Evolutionary conservation across 1,140 invertebrate species (phyloP).

Genomic region (Agrypnia vestita): DNA sequence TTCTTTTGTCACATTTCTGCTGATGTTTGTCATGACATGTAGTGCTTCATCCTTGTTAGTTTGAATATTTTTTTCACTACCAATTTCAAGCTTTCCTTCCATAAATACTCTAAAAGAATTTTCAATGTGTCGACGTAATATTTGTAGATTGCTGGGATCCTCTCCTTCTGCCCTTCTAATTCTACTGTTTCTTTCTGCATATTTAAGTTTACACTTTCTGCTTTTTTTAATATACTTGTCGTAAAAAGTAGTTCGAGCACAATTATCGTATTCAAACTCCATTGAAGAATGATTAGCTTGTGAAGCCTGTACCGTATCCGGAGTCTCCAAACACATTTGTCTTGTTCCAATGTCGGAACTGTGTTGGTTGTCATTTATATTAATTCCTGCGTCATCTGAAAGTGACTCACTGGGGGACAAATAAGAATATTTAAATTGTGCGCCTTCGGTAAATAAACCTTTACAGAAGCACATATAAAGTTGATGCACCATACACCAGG

Average conservation of each 20-base stretch:
- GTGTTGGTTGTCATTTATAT: no score
- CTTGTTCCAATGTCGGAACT: no score
- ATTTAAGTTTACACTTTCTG: slow-evolving; percentile 35
- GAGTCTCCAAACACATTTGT: no score
- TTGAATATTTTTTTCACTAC: no score
- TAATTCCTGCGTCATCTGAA: no score
- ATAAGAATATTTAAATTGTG: slow-evolving; percentile 24
- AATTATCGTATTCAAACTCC: background rate
- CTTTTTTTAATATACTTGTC: slow-evolving; percentile 33
- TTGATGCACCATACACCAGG: slow-evolving; percentile 65
- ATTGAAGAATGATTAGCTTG: no score
- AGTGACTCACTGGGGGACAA: background rate
- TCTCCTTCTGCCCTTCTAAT: slow-evolving; percentile 23
- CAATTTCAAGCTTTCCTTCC: background rate
- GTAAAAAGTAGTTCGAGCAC: slow-evolving; percentile 9
- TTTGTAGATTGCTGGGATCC: background rate
- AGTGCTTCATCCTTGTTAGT: background rate
- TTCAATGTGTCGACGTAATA: slow-evolving; percentile 22
- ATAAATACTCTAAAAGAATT: slow-evolving; percentile 5
- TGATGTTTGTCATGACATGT: no score
- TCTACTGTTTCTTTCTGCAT: slow-evolving; percentile 38
- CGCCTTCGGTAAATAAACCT: slow-evolving; percentile 50
- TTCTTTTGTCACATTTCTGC: background rate
- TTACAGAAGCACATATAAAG: slow-evolving; percentile 65
- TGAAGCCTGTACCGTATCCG: no score